A percentile compares a stretch with the other conserved stretches of the same genome.
These are phyloP conservation scores for Eptesicus fuscus DNA, from an alignment of 2,113 vertebrate species.

Conservation along the genomic window DNA sequence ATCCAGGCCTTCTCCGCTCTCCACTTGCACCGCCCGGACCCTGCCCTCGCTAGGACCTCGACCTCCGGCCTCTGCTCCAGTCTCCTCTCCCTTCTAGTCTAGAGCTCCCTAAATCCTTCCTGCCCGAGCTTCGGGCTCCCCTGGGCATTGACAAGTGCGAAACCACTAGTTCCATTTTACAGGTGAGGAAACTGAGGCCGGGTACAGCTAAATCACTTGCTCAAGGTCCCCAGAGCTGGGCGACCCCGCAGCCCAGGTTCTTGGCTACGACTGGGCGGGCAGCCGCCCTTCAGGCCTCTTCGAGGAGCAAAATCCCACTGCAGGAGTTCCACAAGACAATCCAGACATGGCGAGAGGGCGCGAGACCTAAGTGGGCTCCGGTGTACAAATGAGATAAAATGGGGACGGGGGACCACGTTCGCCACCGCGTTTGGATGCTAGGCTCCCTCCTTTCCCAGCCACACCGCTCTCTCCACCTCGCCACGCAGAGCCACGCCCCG, in stretches of 20 bases:
- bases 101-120: not conserved
- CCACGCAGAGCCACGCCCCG: not conserved
- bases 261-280: not conserved
- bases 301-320: not conserved
- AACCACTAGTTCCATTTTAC: not conserved
- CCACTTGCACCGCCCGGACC: too few species aligned
- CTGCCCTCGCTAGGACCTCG: not conserved
- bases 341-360: not conserved
- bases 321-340: not conserved
- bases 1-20: not conserved
- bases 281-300: not conserved
- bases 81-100: not conserved
- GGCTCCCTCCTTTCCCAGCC: accelerated
- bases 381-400: not conserved
- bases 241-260: not conserved
- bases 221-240: not conserved
- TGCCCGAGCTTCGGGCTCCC: not conserved
- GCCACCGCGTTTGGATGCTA: accelerated
- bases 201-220: not conserved
- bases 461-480: accelerated
- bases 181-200: not conserved
- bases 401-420: not conserved
- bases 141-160: not conserved
- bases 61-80: not conserved
- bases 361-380: not conserved